Evolutionary conservation across 2,797 vertebrate genomes (phyloP).

Genomic region (Malacoraja senta): DNA sequence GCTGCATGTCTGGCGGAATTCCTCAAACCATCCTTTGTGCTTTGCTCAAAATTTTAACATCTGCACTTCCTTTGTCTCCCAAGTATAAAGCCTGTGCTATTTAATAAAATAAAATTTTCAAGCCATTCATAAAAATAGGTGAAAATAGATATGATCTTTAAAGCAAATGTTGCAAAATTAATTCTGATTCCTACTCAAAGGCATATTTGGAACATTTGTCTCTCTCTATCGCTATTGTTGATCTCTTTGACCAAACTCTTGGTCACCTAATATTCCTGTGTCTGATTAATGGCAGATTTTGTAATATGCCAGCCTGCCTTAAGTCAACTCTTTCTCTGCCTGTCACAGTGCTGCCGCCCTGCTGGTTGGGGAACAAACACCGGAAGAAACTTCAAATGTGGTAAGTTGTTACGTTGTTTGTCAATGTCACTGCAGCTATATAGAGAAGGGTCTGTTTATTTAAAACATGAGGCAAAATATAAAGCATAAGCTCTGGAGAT

Average conservation of each 20-base stretch:
- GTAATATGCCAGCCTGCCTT: not conserved
- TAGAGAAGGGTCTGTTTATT: not conserved
- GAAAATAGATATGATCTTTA: not conserved
- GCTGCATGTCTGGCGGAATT: no score
- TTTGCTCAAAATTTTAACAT: no score
- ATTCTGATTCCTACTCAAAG: not conserved
- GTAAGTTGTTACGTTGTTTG: conserved; percentile 46
- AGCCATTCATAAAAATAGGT: not conserved
- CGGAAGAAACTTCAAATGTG: conserved; percentile 62
- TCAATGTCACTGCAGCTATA: not conserved
- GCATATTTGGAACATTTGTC: not conserved
- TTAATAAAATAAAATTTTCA: not conserved
- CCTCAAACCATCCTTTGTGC: no score
- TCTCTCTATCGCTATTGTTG: not conserved
- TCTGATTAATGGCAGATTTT: no score
- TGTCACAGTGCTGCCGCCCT: conserved; percentile 70
- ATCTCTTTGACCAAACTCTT: not conserved
- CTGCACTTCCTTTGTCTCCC: no score
- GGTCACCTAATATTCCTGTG: not conserved
- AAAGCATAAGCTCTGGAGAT: not conserved
- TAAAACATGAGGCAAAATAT: not conserved
- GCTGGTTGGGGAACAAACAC: conserved; percentile 83
- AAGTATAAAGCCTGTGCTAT: not conserved
- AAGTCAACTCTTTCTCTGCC: conserved; percentile 6
- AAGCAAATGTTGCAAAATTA: not conserved